phyloP scores from a whole-genome alignment of 2,888 invertebrate genomes.

The Platycheirus albimanus region DNA sequence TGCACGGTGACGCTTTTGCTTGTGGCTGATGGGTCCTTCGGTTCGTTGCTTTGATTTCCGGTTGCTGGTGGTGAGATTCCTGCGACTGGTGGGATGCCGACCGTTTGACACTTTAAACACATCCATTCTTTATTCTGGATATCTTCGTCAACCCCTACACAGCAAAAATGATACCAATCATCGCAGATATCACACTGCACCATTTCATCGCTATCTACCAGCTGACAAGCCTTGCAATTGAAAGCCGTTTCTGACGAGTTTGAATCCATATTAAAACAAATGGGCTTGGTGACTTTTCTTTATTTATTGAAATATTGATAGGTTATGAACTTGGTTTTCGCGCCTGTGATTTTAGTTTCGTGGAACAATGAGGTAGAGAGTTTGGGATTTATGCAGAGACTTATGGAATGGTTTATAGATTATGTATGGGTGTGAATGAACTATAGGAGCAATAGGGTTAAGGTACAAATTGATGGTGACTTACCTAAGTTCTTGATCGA shows the following conservation, averaged over 20 bases:
- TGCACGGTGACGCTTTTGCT: neutral
- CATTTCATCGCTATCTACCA: neutral
- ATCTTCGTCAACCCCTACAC: neutral
- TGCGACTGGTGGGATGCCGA: neutral
- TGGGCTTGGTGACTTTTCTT: no score
- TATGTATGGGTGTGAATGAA: no score
- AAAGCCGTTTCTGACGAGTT: neutral
- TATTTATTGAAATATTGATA: no score
- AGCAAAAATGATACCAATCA: neutral
- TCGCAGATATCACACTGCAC: neutral
- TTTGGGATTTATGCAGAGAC: no score
- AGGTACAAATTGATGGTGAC: no score
- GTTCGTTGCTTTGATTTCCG: neutral
- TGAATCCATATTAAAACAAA: neutral
- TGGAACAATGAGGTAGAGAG: no score
- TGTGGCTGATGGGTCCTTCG: neutral
- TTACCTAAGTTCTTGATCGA: no score
- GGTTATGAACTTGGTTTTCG: no score
- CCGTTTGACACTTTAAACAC: neutral
- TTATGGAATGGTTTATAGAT: no score
- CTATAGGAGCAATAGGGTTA: no score
- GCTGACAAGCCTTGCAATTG: neutral
- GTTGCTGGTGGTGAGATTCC: no score
- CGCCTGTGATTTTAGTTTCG: no score
- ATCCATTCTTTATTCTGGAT: neutral